phyloP scores from a whole-genome alignment of 2,797 vertebrate species.

The Meda fulgida region DNA sequence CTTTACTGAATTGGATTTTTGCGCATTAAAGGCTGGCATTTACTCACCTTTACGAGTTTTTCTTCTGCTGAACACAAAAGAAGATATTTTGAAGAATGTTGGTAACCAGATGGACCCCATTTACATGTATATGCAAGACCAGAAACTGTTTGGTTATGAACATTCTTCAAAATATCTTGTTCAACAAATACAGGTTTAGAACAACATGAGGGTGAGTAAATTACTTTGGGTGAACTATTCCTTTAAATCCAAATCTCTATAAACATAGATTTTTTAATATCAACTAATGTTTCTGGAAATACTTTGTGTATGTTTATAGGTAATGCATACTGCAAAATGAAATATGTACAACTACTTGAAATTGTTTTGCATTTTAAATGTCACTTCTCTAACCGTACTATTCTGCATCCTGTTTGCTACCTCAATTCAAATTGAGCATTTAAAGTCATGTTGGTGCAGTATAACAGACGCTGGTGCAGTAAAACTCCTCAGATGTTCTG shows the following conservation, averaged over 20 bases:
- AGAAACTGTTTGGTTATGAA: not conserved
- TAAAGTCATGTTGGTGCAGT: not conserved
- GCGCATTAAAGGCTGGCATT: not conserved
- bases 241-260: not conserved
- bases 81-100: too few species aligned
- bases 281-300: not conserved
- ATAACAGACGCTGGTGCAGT: constrained; percentile 11
- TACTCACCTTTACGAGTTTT: too few species aligned
- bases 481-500: constrained; percentile 6
- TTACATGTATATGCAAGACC: not conserved
- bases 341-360: not conserved
- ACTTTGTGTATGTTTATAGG: not conserved
- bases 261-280: not conserved
- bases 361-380: not conserved
- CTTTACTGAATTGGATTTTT: not conserved
- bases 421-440: not conserved
- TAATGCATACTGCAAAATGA: not conserved
- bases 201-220: too few species aligned
- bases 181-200: not conserved
- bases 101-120: too few species aligned
- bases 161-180: not conserved
- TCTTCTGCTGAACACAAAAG: too few species aligned
- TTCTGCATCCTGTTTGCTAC: constrained; percentile 9
- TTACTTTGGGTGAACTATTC: too few species aligned
- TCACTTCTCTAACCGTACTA: not conserved